A percentile compares a stretch with the other conserved stretches of the same genome.
Conservation (phyloP, 1,140 invertebrate genomes). For the Macrocentrus cingulum region DNA sequence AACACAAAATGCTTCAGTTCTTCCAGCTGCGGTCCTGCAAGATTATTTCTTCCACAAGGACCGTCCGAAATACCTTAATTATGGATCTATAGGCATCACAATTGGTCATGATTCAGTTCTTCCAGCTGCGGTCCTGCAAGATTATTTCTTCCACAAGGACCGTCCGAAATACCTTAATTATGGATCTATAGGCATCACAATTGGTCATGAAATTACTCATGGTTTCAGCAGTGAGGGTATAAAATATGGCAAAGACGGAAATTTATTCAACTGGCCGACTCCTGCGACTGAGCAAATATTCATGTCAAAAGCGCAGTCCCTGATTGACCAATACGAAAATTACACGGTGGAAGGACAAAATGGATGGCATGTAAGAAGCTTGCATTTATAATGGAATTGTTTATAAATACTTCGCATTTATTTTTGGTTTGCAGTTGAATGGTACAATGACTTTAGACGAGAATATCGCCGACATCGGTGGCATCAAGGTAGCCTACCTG, state of each 20-base stretch:
- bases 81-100: too few relatives aligned
- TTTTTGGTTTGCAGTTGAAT: slow-evolving; percentile 44
- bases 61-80: too few relatives aligned
- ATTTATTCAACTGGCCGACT: slow-evolving; percentile 33
- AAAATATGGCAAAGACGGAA: slow-evolving; percentile 69
- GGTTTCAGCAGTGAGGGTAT: slow-evolving; percentile 73
- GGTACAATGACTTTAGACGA: slow-evolving; percentile 57
- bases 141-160: not conserved
- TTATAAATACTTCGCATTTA: too few relatives aligned
- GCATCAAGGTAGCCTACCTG: slow-evolving; percentile 54
- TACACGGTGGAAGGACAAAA: not conserved
- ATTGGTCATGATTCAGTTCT: not conserved
- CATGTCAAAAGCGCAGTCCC: not conserved
- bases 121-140: not conserved
- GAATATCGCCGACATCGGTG: slow-evolving; percentile 63
- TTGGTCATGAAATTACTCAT: slow-evolving; percentile 79
- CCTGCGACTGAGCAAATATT: not conserved
- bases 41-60: too few relatives aligned
- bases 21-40: too few relatives aligned
- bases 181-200: slow-evolving; percentile 71
- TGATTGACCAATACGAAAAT: not conserved
- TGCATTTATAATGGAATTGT: not conserved
- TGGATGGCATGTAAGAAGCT: not conserved
- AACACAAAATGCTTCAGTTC: too few relatives aligned
- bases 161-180: slow-evolving; percentile 63